A percentile compares a stretch with the other conserved stretches of the same genome.
These are phyloP conservation scores for Riparia riparia DNA, from an alignment of 2,113 vertebrate genomes.

Conservation along the genomic window DNA sequence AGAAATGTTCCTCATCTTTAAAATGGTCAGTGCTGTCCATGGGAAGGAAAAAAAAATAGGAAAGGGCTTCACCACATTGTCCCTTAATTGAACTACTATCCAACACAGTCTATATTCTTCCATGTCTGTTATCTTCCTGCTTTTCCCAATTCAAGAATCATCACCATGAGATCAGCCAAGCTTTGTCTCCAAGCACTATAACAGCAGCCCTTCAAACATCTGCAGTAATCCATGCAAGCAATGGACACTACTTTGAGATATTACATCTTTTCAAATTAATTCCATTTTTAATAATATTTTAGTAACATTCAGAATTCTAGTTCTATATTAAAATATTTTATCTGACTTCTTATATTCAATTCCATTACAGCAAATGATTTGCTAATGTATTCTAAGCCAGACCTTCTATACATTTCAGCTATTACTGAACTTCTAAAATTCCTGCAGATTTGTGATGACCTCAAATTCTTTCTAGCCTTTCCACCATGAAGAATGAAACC, in stretches of 20 bases:
- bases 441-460: not conserved
- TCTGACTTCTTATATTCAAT: not conserved
- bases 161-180: not conserved
- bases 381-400: not conserved
- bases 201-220: not conserved
- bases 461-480: not conserved
- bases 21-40: not conserved
- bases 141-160: not conserved
- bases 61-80: not conserved
- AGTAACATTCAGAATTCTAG: not conserved
- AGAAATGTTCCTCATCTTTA: not conserved
- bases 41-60: not conserved
- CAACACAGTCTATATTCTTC: not conserved
- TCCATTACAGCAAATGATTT: not conserved
- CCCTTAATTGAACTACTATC: not conserved
- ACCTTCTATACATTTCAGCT: not conserved
- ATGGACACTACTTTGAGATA: accelerated
- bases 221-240: not conserved
- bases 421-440: not conserved
- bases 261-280: not conserved
- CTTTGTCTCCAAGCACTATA: not conserved
- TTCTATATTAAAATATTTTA: not conserved
- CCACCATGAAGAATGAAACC: not conserved
- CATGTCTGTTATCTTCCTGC: not conserved
- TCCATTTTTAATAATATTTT: not conserved